A percentile compares a stretch with the other conserved stretches of the same genome.
Evolutionary conservation across 2,888 invertebrate species (phyloP).

Genomic region (Elaeidobius kamerunicus): DNA sequence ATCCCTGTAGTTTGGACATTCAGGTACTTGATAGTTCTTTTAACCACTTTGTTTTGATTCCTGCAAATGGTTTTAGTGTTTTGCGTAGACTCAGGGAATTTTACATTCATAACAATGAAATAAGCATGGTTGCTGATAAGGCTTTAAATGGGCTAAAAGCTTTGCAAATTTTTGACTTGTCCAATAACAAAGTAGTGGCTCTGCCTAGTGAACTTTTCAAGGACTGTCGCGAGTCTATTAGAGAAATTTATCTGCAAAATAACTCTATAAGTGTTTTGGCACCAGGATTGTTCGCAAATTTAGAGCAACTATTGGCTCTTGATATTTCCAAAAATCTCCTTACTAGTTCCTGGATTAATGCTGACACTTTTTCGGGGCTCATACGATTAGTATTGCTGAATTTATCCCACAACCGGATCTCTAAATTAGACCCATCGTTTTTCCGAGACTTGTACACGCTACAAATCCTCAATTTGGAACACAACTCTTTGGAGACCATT

Average conservation of each 20-base stretch:
- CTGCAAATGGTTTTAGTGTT: constrained; percentile 78
- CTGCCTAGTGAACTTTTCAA: constrained; percentile 82
- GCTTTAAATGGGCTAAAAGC: constrained; percentile 78
- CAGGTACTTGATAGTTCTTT: constrained; percentile 79
- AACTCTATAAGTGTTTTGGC: constrained; percentile 86
- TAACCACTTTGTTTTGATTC: constrained; percentile 82
- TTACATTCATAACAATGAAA: constrained; percentile 83
- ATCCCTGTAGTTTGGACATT: constrained; percentile 73
- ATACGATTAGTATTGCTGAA: constrained; percentile 85
- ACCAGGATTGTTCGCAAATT: constrained; percentile 80
- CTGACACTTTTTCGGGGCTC: constrained; percentile 80
- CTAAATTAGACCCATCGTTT: constrained; percentile 75
- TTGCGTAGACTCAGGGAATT: constrained; percentile 75
- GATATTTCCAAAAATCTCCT: constrained; percentile 85
- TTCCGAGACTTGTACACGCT: constrained; percentile 84
- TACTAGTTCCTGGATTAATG: constrained; percentile 82
- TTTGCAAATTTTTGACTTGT: constrained; percentile 81
- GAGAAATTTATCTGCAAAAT: constrained; percentile 87
- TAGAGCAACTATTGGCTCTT: constrained; percentile 75
- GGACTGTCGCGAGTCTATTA: constrained; percentile 74
- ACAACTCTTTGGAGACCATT: constrained; percentile 79
- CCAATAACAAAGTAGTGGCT: constrained; percentile 85
- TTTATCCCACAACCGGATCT: constrained; percentile 79
- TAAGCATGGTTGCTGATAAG: constrained; percentile 82
- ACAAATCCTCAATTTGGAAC: constrained; percentile 80